Percentiles rank a stretch among this genome's conserved stretches.
phyloP scores from a whole-genome alignment of 2,888 invertebrate genomes.

The Archaeoteleia sp. region DNA sequence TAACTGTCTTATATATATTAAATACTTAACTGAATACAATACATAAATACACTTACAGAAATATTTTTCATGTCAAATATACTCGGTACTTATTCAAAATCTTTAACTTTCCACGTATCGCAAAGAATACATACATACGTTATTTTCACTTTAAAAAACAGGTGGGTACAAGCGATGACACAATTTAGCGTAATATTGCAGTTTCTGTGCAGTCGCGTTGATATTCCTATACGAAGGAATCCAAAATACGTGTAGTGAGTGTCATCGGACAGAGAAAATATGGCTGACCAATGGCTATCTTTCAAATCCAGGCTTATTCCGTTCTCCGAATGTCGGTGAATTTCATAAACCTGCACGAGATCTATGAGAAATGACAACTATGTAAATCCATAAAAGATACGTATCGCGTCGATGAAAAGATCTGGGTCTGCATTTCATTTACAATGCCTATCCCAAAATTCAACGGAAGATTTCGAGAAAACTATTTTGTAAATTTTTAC shows the following conservation, averaged over 20 bases:
- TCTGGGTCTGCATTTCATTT: not conserved
- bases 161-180: constrained; percentile 1
- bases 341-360: constrained; percentile 43
- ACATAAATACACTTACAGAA: constrained; percentile 18
- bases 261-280: constrained; percentile 34
- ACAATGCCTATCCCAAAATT: no score
- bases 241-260: constrained; percentile 18
- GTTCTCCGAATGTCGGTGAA: constrained; percentile 32
- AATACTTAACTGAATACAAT: constrained; percentile 10
- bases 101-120: constrained; percentile 19
- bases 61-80: constrained; percentile 22
- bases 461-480: no score
- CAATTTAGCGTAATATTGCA: constrained; percentile 71
- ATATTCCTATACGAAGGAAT: constrained; percentile 59
- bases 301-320: constrained; percentile 48
- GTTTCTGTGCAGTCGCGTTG: constrained; percentile 69
- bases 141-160: not conserved
- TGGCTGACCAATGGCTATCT: constrained; percentile 59
- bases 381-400: constrained; percentile 30
- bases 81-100: constrained; percentile 7
- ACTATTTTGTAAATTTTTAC: no score
- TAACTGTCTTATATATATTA: no score
- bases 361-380: constrained; percentile 37
- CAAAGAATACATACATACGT: constrained; percentile 27
- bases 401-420: constrained; percentile 12